These are phyloP conservation scores for Melanerpes formicivorus DNA, from an alignment of 2,113 vertebrate genomes.

Conservation along the genomic window DNA sequence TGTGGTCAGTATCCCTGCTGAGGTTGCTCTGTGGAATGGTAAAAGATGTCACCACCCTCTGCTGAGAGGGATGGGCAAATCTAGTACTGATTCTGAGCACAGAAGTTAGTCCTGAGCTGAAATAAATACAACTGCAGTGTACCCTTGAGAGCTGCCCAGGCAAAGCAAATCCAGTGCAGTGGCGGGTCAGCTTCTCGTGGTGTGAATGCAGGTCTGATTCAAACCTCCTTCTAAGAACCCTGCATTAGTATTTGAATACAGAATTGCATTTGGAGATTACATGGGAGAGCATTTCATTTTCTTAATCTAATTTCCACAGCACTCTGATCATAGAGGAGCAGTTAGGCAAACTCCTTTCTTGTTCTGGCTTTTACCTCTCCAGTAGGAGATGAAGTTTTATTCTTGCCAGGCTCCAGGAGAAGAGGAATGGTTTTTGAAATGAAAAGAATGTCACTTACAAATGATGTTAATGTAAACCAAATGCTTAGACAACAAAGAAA, in stretches of 20 bases:
- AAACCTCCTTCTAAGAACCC: slow-evolving; percentile 16
- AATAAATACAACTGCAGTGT: slow-evolving; percentile 5
- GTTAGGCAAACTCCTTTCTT: neutral
- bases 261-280: slow-evolving; percentile 19
- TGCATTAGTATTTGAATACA: slow-evolving; percentile 16
- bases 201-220: neutral
- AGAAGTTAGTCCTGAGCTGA: neutral
- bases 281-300: slow-evolving; percentile 26
- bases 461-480: neutral
- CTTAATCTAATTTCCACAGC: neutral
- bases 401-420: neutral
- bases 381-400: neutral
- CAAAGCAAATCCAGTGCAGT: neutral
- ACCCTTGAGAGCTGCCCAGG: neutral
- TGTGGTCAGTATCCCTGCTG: neutral
- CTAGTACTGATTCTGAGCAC: neutral
- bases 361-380: neutral
- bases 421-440: neutral
- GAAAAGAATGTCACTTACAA: neutral
- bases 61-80: neutral
- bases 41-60: neutral
- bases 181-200: neutral
- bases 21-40: neutral
- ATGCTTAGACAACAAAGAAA: neutral
- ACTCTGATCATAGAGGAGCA: neutral